phyloP scores from a whole-genome alignment of 2,113 vertebrate genomes.

The Ploceus nigricollis region DNA sequence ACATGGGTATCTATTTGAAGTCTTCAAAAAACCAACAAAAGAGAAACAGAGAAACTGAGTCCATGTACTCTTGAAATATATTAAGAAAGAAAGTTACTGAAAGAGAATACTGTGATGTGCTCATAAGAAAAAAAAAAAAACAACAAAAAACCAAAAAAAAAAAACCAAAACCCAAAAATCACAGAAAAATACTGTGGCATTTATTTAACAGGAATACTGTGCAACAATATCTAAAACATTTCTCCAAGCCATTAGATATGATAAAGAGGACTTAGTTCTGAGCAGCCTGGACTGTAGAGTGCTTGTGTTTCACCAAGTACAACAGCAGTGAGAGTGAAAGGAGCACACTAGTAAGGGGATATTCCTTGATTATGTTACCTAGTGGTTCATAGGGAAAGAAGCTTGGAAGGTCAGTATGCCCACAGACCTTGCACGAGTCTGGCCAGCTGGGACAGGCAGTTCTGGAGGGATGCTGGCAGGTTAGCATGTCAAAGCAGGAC shows the following conservation, averaged over 20 bases:
- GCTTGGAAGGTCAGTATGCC: neutral
- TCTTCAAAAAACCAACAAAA: neutral
- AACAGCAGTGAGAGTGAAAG: neutral
- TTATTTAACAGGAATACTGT: neutral
- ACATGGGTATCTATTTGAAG: neutral
- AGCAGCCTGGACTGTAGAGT: neutral
- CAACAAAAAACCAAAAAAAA: neutral
- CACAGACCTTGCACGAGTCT: rapidly evolving
- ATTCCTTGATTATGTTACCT: neutral
- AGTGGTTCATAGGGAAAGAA: neutral
- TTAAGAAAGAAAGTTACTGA: neutral
- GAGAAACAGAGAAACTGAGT: neutral
- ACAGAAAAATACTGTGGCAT: neutral
- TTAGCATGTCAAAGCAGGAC: neutral
- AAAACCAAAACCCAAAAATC: neutral
- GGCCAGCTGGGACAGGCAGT: neutral
- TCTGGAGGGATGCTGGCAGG: neutral
- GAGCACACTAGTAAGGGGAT: neutral
- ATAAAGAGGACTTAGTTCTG: neutral
- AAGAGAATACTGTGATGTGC: neutral
- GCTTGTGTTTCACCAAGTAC: neutral
- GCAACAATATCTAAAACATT: neutral
- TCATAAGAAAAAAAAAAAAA: neutral
- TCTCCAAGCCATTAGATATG: neutral
- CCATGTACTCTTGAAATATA: neutral